phyloP scores from a whole-genome alignment of 2,113 vertebrate genomes.

The Pyxicephalus adspersus region DNA sequence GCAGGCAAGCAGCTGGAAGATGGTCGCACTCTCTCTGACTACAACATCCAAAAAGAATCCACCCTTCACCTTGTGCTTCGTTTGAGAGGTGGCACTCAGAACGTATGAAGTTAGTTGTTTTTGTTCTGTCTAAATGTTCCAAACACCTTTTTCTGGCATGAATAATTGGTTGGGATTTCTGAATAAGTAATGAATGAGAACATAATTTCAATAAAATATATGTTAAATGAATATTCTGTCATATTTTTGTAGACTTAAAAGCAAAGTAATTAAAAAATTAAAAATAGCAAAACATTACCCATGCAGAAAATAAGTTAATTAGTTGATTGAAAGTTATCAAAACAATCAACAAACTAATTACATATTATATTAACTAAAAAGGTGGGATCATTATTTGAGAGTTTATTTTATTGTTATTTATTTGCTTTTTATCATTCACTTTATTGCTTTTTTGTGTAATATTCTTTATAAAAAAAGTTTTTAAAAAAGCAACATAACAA shows the following conservation, averaged over 20 bases:
- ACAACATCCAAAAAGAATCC: conserved; percentile 72
- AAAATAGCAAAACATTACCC: background rate
- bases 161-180: background rate
- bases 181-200: background rate
- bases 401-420: too few species aligned
- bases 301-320: background rate
- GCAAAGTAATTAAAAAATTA: background rate
- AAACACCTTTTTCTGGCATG: background rate
- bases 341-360: background rate
- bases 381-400: too few species aligned
- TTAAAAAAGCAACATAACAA: too few species aligned
- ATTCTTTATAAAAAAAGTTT: too few species aligned
- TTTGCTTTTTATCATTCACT: too few species aligned
- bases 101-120: background rate
- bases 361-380: background rate
- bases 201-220: background rate
- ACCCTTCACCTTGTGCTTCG: conserved; percentile 78
- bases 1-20: too few species aligned
- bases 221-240: background rate
- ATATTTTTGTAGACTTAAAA: background rate
- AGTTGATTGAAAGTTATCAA: background rate
- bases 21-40: too few species aligned
- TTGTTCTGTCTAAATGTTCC: background rate
- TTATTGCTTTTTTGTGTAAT: too few species aligned
- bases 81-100: conserved; percentile 68